Evolutionary conservation across 1,140 invertebrate species (phyloP).

Genomic region (Drosophila seguyi): DNA sequence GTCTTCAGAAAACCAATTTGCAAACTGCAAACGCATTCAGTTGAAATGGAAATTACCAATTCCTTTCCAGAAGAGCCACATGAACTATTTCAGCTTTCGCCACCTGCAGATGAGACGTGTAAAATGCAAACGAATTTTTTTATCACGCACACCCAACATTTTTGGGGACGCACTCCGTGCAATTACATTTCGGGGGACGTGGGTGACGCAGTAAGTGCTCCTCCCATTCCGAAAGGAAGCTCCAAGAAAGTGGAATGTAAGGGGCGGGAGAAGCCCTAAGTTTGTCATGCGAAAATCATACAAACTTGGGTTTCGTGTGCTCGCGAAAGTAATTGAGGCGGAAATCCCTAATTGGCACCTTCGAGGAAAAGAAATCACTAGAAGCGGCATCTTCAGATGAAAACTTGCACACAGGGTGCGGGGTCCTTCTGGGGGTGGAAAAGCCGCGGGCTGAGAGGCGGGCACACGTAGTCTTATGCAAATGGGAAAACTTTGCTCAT

Average conservation of each 20-base stretch:
- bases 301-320: slow-evolving; percentile 81
- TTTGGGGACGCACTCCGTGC: slow-evolving; percentile 31
- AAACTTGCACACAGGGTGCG: slow-evolving; percentile 37
- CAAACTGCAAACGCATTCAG: slow-evolving; percentile 20
- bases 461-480: slow-evolving; percentile 77
- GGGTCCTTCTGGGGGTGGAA: slow-evolving; percentile 5
- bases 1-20: slow-evolving; percentile 31
- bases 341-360: slow-evolving; percentile 84
- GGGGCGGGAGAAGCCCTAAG: slow-evolving; percentile 62
- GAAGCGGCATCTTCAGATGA: slow-evolving; percentile 36
- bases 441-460: not conserved
- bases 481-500: slow-evolving; percentile 84
- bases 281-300: slow-evolving; percentile 84
- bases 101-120: slow-evolving; percentile 61
- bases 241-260: not conserved
- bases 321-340: slow-evolving; percentile 81
- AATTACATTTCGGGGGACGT: slow-evolving; percentile 44
- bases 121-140: slow-evolving; percentile 74
- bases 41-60: slow-evolving; percentile 34
- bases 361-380: slow-evolving; percentile 61
- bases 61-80: slow-evolving; percentile 46
- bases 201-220: slow-evolving; percentile 40
- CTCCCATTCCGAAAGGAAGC: not conserved
- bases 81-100: slow-evolving; percentile 50
- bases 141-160: slow-evolving; percentile 51